These are phyloP conservation scores for Malurus alboscapulatus DNA, from an alignment of 2,113 vertebrate species.

Conservation along the genomic window DNA sequence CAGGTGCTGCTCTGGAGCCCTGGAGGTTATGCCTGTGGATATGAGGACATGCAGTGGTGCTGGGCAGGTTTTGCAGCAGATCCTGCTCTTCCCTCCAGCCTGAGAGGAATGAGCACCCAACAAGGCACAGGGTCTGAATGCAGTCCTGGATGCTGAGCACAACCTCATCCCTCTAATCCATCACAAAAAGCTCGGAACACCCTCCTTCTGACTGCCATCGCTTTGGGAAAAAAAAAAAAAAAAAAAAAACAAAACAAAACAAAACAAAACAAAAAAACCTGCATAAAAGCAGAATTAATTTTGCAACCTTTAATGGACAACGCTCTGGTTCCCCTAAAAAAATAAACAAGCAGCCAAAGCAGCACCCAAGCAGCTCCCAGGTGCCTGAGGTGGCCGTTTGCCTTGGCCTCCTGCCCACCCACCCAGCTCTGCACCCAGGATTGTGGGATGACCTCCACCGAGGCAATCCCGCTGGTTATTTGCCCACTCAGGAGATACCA, in stretches of 20 bases:
- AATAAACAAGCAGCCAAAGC: neutral
- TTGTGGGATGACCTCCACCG: neutral
- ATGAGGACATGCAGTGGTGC: accelerated
- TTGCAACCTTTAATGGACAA: neutral
- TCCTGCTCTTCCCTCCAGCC: neutral
- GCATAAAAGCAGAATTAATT: neutral
- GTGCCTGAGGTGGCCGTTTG: neutral
- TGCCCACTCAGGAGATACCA: neutral
- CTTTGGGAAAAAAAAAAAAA: neutral
- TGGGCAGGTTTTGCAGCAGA: neutral
- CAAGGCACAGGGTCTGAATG: accelerated
- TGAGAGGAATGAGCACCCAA: accelerated
- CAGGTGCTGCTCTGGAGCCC: neutral
- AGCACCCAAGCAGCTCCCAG: neutral
- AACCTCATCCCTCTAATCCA: neutral
- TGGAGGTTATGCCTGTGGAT: accelerated
- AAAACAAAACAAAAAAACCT: too few species aligned
- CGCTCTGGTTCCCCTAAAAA: neutral
- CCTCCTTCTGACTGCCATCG: accelerated
- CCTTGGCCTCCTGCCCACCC: neutral
- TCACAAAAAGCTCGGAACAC: neutral
- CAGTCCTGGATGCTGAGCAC: neutral
- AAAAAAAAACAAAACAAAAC: too few species aligned
- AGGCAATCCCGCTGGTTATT: neutral
- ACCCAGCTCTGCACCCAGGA: neutral